Base-by-base conservation (phyloP, 2,797 vertebrate species). In the Scomberomorus guttatus region DNA sequence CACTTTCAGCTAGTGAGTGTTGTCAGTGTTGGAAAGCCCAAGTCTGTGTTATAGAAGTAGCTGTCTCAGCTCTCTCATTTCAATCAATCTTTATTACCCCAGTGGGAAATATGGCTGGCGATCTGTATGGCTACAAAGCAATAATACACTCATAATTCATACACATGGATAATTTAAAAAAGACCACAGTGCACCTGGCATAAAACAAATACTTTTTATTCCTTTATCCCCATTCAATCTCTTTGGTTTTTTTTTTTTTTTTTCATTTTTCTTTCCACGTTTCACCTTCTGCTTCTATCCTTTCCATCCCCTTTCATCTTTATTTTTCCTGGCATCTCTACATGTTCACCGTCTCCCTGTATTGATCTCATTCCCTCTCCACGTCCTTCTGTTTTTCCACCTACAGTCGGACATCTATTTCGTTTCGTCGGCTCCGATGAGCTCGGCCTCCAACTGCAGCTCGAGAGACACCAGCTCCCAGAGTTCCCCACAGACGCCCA, bases 351-450 rank as follows among this genome's bases (percentile, higher is more conserved):
- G 6, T 57, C 51, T 60, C 58, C 75, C 44, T 37, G 7, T 64
- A 77, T 62, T 65, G 61, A 75, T 68, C 59, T 74, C 0, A 29
- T 54, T 67, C 65, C 22, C 63, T 60, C 46, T 58, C 50, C 54
- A 0, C 25, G 20, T 88, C 63, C 37, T 13, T 57, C 70, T 69
- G 24, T 83, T 75, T 91, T 90, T 89, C 72, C 90, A 72, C 68
- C 93, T 83, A 96, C 90, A 99, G 98, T 98, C 97, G 2, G 98
- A 99, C 90, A 98, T 99, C 92, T 99, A 98, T 92, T 99, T 99
- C 88, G 95, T 96, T 76, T 98, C 98, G 0, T 94, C 96, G 7
- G 94, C 97, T 9, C 94, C 97, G 1, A 95, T 96, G 88, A 96
- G 92, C 15, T 96, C 95, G 59, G 96, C 96, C 5, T 98, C 97